Conservation (phyloP, 2,888 invertebrate species). For the Cosmia trapezina region DNA sequence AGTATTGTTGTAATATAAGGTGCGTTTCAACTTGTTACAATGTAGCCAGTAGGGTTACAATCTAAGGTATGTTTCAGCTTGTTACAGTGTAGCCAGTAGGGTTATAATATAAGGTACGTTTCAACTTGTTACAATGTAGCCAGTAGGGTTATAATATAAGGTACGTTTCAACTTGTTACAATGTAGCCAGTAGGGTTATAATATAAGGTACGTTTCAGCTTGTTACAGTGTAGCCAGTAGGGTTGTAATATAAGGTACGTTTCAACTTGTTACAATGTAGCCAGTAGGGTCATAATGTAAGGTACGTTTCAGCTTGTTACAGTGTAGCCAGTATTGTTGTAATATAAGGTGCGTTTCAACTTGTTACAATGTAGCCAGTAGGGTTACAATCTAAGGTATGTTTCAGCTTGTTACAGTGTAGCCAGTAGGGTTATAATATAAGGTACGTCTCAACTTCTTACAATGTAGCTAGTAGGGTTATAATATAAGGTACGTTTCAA, state of each 20-base stretch:
- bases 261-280: background rate
- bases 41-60: too few species aligned
- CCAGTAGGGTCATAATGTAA: too few species aligned
- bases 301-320: constrained; percentile 21
- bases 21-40: constrained; percentile 6
- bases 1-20: constrained; percentile 42
- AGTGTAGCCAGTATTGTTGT: background rate
- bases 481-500: too few species aligned
- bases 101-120: constrained; percentile 43
- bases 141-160: constrained; percentile 36
- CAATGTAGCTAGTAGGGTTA: background rate
- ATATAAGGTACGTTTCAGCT: constrained; percentile 34
- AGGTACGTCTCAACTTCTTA: constrained; percentile 26
- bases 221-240: background rate
- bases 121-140: background rate
- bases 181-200: background rate
- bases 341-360: constrained; percentile 35
- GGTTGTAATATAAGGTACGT: constrained; percentile 45
- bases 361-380: background rate
- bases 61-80: constrained; percentile 29
- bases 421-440: too few species aligned
- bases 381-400: too few species aligned
- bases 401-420: background rate
- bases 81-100: background rate
- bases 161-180: constrained; percentile 12